Evolutionary conservation across 2,797 vertebrate genomes (phyloP).

Genomic region (Cercopithecus neglectus): DNA sequence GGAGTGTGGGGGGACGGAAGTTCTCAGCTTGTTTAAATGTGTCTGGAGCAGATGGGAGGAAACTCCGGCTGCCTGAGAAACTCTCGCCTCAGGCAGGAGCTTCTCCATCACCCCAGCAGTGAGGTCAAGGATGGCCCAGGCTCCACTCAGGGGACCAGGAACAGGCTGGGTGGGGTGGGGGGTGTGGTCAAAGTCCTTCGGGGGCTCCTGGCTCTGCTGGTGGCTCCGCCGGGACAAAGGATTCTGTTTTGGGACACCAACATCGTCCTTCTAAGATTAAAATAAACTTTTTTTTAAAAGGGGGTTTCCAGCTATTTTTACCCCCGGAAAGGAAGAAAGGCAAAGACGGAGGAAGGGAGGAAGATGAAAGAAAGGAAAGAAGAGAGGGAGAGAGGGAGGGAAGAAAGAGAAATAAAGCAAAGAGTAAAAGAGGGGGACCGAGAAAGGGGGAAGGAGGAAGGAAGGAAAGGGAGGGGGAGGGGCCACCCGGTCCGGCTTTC

Average conservation of each 20-base stretch:
- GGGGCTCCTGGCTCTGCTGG: neutral
- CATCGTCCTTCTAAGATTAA: neutral
- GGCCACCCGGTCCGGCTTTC: fast-evolving
- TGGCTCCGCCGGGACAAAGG: neutral
- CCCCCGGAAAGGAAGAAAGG: neutral
- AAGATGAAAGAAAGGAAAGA: neutral
- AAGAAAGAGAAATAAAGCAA: neutral
- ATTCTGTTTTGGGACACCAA: neutral
- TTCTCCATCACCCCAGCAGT: neutral
- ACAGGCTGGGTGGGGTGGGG: neutral
- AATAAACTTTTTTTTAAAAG: neutral
- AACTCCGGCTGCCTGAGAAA: neutral
- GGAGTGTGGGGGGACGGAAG: slow-evolving; percentile 52
- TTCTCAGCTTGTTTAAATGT: slow-evolving; percentile 81
- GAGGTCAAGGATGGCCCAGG: neutral
- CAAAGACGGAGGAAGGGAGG: neutral
- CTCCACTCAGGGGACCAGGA: neutral
- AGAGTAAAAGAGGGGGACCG: neutral
- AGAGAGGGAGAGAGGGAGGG: neutral
- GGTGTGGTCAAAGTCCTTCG: too few species aligned
- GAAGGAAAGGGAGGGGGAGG: neutral
- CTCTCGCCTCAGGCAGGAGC: neutral
- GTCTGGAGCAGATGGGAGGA: slow-evolving; percentile 71
- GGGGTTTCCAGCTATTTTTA: slow-evolving; percentile 53
- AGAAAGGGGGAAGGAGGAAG: too few species aligned